Percentiles rank a stretch among this genome's conserved stretches.
These are phyloP conservation scores for Micrasema minimum DNA, from an alignment of 1,140 invertebrate genomes.

Conservation along the genomic window DNA sequence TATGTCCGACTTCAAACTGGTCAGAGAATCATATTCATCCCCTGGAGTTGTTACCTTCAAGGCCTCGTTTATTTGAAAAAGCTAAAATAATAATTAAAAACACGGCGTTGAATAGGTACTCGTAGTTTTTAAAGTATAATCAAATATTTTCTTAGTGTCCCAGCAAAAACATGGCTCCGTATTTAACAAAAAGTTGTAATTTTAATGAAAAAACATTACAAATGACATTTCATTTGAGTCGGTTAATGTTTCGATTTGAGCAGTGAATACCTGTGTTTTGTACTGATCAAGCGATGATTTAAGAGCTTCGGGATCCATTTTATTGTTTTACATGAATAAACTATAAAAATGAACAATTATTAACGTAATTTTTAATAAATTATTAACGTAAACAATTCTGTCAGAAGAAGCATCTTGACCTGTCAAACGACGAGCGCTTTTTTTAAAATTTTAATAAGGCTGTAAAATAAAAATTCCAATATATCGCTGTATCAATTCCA, in stretches of 20 bases:
- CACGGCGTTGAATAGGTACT: neutral
- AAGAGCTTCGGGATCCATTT: conserved; percentile 55
- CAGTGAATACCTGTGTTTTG: conserved; percentile 68
- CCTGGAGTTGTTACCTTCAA: conserved; percentile 64
- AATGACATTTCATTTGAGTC: no score
- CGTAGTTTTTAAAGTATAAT: no score
- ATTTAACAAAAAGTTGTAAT: no score
- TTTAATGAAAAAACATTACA: no score
- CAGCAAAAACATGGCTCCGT: no score
- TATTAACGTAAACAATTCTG: conserved; percentile 16
- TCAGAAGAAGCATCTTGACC: conserved; percentile 1
- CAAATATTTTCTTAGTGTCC: no score
- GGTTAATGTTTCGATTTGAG: no score
- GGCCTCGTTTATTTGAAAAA: conserved; percentile 71
- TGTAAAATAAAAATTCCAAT: neutral
- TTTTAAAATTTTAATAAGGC: neutral
- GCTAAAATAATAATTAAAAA: conserved; percentile 61
- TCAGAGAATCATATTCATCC: conserved; percentile 68
- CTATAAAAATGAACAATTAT: no score
- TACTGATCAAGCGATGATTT: conserved; percentile 64
- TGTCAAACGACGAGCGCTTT: no score
- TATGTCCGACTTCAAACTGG: conserved; percentile 71
- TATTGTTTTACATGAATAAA: neutral
- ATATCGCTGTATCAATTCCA: no score
- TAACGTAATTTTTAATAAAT: conserved; percentile 9